Conservation (phyloP, 2,888 invertebrate genomes). For the Pyrrhia umbra region DNA sequence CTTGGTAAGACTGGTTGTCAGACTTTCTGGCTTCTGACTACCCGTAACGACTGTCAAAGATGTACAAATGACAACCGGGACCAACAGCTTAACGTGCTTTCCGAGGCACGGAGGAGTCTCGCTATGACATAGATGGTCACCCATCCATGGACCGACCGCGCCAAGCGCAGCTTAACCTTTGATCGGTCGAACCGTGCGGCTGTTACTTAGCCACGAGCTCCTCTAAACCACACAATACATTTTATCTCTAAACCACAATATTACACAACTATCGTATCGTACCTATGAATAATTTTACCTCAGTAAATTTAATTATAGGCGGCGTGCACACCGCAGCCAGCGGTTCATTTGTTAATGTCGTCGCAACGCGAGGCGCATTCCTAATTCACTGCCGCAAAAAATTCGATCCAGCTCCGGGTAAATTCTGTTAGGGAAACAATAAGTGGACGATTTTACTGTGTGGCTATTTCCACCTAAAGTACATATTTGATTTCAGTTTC, state of each 20-base stretch:
- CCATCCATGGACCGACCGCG: too few relatives aligned
- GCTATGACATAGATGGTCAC: too few relatives aligned
- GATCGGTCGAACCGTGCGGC: too few relatives aligned
- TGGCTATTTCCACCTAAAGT: background rate
- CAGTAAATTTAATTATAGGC: conserved; percentile 58
- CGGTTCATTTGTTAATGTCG: conserved; percentile 60
- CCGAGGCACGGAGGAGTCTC: too few relatives aligned
- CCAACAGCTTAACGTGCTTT: too few relatives aligned
- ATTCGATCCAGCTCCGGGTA: conserved; percentile 28
- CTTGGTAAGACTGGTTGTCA: too few relatives aligned
- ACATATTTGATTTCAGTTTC: background rate
- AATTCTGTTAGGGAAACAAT: conserved; percentile 38
- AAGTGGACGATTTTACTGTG: conserved; percentile 7
- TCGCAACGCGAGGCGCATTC: conserved; percentile 48
- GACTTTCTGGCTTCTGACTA: too few relatives aligned
- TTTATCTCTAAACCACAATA: conserved; percentile 17
- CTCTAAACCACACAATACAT: background rate
- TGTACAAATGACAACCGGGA: too few relatives aligned
- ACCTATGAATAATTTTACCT: conserved; percentile 51
- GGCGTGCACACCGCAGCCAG: conserved; percentile 40
- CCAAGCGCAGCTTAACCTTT: too few relatives aligned
- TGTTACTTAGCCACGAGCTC: too few relatives aligned
- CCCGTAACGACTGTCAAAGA: too few relatives aligned
- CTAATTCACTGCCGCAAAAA: conserved; percentile 56
- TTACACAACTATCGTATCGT: conserved; percentile 19